Evolutionary conservation across 2,888 invertebrate species (phyloP).

Genomic region (Electrophaes corylata): DNA sequence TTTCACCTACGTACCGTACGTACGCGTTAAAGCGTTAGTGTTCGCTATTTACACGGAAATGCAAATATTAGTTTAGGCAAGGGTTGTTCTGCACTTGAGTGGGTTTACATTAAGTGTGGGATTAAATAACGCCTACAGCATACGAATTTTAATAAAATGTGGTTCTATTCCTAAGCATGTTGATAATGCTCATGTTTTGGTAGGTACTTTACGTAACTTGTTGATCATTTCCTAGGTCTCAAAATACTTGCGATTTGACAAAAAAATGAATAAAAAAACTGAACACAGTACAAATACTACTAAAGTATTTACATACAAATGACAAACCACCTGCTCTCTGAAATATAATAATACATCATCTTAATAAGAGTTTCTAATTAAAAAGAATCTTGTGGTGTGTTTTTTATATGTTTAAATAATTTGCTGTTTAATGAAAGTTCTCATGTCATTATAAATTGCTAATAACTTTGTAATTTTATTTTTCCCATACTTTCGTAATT

Average conservation of each 20-base stretch:
- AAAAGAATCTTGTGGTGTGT: too few relatives aligned
- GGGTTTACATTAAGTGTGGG: conserved; percentile 54
- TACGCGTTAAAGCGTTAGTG: conserved; percentile 50
- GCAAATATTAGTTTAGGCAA: conserved; percentile 65
- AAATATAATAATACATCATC: too few relatives aligned
- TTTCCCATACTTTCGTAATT: conserved; percentile 14
- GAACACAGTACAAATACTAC: too few relatives aligned
- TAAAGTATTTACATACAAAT: too few relatives aligned
- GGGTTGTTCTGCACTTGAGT: conserved; percentile 53
- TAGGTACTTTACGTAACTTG: background rate
- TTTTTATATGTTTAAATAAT: too few relatives aligned
- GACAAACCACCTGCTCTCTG: too few relatives aligned
- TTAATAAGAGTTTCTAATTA: too few relatives aligned
- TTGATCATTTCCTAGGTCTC: background rate
- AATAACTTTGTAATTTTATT: conserved; percentile 1
- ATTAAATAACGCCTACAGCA: conserved; percentile 50
- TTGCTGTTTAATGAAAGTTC: background rate
- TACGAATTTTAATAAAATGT: conserved; percentile 28
- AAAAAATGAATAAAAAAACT: too few relatives aligned
- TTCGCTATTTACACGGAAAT: conserved; percentile 58
- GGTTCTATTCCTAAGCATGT: conserved; percentile 4
- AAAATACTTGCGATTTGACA: too few relatives aligned
- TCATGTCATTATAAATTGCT: background rate
- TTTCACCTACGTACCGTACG: conserved; percentile 28
- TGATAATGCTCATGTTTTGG: conserved; percentile 1